Evolutionary conservation across 2,888 invertebrate species (phyloP).

Genomic region (Ptychoptera albimana): DNA sequence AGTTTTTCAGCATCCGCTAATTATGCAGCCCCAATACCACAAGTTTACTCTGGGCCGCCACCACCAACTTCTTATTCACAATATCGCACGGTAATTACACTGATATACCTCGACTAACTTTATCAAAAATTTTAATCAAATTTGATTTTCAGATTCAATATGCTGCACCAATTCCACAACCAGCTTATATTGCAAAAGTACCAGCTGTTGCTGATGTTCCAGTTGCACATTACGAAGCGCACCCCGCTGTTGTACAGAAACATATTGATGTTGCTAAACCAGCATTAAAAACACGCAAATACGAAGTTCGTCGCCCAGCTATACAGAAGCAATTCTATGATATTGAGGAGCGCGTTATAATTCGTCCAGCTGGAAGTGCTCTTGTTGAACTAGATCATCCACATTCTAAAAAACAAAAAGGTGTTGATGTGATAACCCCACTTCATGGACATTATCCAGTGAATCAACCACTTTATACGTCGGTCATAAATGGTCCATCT

Average conservation of each 20-base stretch:
- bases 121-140: neutral
- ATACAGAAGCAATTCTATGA: conserved; percentile 47
- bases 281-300: conserved; percentile 37
- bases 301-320: conserved; percentile 41
- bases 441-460: neutral
- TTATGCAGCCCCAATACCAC: neutral
- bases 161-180: neutral
- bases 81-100: neutral
- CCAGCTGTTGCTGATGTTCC: conserved; percentile 32
- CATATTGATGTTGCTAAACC: conserved; percentile 41
- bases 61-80: conserved; percentile 13
- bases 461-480: neutral
- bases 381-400: conserved; percentile 43
- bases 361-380: conserved; percentile 42
- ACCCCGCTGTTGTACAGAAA: conserved; percentile 35
- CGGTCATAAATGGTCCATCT: neutral
- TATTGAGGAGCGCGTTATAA: conserved; percentile 41
- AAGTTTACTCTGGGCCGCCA: conserved; percentile 6
- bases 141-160: neutral
- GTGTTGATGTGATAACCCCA: conserved; percentile 22
- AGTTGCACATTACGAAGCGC: conserved; percentile 31
- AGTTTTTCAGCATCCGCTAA: neutral
- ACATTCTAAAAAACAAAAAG: conserved; percentile 36
- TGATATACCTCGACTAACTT: no score
- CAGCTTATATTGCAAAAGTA: conserved; percentile 23